A percentile compares a stretch with the other conserved stretches of the same genome.
phyloP scores from a whole-genome alignment of 2,113 vertebrate species.

The Melanocharis versteri region DNA sequence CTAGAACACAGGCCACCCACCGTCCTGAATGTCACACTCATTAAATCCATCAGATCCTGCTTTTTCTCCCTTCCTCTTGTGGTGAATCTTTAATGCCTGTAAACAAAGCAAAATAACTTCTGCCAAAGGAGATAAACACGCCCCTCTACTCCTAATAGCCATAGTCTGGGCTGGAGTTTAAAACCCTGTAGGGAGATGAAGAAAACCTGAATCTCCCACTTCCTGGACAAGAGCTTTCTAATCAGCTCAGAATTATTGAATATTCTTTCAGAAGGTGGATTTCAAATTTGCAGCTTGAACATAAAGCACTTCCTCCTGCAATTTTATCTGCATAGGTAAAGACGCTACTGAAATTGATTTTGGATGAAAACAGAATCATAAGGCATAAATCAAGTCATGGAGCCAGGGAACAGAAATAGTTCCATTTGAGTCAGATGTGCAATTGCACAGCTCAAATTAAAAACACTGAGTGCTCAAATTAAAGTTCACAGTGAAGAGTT shows the following conservation, averaged over 20 bases:
- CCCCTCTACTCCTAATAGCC: neutral
- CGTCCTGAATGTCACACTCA: neutral
- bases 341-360: conserved; percentile 34
- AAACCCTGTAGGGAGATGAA: neutral
- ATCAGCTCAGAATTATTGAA: conserved; percentile 17
- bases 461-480: conserved; percentile 5
- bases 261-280: neutral
- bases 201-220: neutral
- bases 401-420: conserved; percentile 1
- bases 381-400: neutral
- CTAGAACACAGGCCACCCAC: neutral
- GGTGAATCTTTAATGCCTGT: neutral
- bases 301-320: conserved; percentile 6
- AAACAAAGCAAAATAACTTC: neutral
- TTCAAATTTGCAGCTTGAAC: conserved; percentile 6
- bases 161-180: neutral
- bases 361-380: conserved; percentile 17
- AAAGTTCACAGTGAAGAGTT: neutral
- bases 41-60: neutral
- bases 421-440: neutral
- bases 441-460: neutral
- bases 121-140: neutral
- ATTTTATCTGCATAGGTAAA: neutral
- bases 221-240: neutral
- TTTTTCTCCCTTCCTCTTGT: neutral